Base-by-base conservation (phyloP, 2,797 vertebrate genomes). In the Allobates femoralis region DNA sequence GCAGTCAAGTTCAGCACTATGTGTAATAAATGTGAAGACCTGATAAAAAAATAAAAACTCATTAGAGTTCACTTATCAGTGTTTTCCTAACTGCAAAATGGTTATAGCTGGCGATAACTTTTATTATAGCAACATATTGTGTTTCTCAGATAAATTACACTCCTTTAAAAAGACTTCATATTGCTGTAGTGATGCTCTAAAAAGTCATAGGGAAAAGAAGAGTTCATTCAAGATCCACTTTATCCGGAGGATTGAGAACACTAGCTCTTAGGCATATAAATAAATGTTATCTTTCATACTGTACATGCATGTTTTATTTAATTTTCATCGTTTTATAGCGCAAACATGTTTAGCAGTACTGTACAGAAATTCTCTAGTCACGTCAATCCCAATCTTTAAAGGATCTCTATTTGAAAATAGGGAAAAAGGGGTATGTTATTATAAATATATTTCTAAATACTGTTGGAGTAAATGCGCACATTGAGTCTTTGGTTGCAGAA, bases 1-100 rank as follows among this genome's bases (percentile, higher is more conserved):
- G 69, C n/a, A 34, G 34, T 41, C 51, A 83, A 53, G 23, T 69
- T 41, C n/a, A 79, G 64, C 56, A 73, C 76, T 73, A n/a, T 30
- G 12, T 79, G 64, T 79, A 73, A 79, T 85, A 85, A 79, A 79
- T 46, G 76, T 79, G 64, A 85, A 55, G 75, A 55, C 76, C 75
- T 58, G 76, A 85, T 73, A 73, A 79, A 71, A 85, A 69, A 69
- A 83, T 51, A 79, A 85, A 79, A 79, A 73, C 60, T 53, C 51
- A 83, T 85, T 71, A 79, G 16, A 85, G 84, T 56, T 55, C 62
- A 79, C 66, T 79, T 79, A 85, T 85, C 84, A 79, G 75, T 79
- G 84, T 60, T 79, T 79, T 79, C 51, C 76, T 56, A 79, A 85
- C 50, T 79, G 76, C 76, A 60, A 58, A 56, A 73, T 85, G 53